Evolutionary conservation across 2,113 vertebrate genomes (phyloP).

Genomic region (Ammodytes marinus): DNA sequence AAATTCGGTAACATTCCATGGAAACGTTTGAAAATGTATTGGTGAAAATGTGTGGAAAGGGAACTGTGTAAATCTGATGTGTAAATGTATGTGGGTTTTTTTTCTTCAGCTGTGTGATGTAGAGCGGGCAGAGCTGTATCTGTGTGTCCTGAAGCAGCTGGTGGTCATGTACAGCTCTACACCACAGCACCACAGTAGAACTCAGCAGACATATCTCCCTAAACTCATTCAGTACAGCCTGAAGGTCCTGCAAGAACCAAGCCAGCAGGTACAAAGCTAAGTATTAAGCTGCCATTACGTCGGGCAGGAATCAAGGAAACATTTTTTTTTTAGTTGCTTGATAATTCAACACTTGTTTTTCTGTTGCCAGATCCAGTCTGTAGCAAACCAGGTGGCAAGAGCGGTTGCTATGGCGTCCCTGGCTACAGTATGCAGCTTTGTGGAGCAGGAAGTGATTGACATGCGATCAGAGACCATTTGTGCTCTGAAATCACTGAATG

Average conservation of each 20-base stretch:
- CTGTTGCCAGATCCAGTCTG: constrained; percentile 79
- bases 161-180: constrained; percentile 70
- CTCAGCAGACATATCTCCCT: constrained; percentile 80
- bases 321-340: constrained; percentile 6
- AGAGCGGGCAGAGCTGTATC: constrained; percentile 89
- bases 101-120: constrained; percentile 79
- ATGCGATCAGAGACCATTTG: constrained; percentile 69
- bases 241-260: constrained; percentile 79
- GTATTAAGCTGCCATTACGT: neutral
- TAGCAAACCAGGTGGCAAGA: constrained; percentile 86
- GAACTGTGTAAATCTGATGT: neutral
- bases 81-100: neutral
- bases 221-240: constrained; percentile 84
- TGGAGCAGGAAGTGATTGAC: constrained; percentile 61
- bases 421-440: constrained; percentile 83
- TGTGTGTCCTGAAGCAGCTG: constrained; percentile 86
- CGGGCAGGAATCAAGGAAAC: neutral
- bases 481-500: constrained; percentile 75
- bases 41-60: too few relatives aligned
- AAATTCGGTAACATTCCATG: too few relatives aligned
- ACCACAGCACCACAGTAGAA: constrained; percentile 65
- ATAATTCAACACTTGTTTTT: constrained; percentile 25
- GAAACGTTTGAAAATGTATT: too few relatives aligned
- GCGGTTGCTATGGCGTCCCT: constrained; percentile 88
- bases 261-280: constrained; percentile 83